Percentiles rank a stretch among this genome's conserved stretches.
These are phyloP conservation scores for Epinotia nisella DNA, from an alignment of 2,888 invertebrate genomes.

Conservation along the genomic window DNA sequence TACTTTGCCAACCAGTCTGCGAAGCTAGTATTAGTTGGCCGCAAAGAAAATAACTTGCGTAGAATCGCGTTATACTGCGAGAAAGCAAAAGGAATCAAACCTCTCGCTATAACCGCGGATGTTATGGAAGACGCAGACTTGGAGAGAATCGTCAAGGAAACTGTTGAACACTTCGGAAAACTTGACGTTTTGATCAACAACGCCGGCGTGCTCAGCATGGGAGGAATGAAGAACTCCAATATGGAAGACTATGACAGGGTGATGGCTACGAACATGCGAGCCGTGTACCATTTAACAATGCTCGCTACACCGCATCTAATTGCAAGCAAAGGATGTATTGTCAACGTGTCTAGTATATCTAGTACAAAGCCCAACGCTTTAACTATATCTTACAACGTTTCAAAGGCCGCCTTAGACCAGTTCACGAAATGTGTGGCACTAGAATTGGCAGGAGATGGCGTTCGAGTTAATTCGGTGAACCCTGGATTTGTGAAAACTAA, in stretches of 20 bases:
- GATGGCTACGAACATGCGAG: conserved; percentile 93
- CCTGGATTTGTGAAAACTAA: conserved; percentile 97
- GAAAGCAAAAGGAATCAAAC: conserved; percentile 82
- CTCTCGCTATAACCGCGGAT: conserved; percentile 86
- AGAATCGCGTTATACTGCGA: conserved; percentile 79
- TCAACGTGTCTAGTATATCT: conserved; percentile 96
- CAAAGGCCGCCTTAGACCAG: conserved; percentile 97
- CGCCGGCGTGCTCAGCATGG: conserved; percentile 92
- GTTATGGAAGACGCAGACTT: conserved; percentile 88
- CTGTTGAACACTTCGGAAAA: conserved; percentile 88
- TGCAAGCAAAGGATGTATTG: conserved; percentile 91
- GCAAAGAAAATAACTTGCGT: conserved; percentile 69
- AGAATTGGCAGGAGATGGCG: conserved; percentile 91
- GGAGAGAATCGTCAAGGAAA: conserved; percentile 87
- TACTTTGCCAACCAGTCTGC: conserved; percentile 88
- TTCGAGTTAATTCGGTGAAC: conserved; percentile 95
- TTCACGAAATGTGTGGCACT: conserved; percentile 96
- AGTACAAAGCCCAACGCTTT: conserved; percentile 88
- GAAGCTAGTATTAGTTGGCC: conserved; percentile 86
- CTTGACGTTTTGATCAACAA: conserved; percentile 93
- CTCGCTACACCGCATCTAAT: conserved; percentile 93
- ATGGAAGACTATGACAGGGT: conserved; percentile 93
- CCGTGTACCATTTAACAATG: conserved; percentile 92
- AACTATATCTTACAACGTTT: conserved; percentile 94
- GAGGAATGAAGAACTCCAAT: conserved; percentile 91